phyloP scores from a whole-genome alignment of 2,888 invertebrate genomes.

The Tribolium freemani region DNA sequence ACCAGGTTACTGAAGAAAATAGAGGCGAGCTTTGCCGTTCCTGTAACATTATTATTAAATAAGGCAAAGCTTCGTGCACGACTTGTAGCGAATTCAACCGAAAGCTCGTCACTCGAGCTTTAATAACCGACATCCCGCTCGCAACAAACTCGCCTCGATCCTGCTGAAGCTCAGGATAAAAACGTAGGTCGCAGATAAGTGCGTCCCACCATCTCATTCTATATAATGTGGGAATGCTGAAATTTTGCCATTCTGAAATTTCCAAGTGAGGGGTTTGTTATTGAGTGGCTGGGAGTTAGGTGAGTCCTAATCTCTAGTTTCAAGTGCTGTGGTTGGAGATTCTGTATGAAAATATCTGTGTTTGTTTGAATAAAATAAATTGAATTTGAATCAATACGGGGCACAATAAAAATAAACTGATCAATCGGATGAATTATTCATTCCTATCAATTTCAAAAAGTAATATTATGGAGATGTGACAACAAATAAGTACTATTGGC shows the following conservation, averaged over 20 bases:
- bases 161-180: slow-evolving; percentile 41
- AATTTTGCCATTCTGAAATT: slow-evolving; percentile 50
- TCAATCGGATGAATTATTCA: too few relatives aligned
- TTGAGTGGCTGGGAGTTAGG: slow-evolving; percentile 11
- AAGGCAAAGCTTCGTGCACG: slow-evolving; percentile 15
- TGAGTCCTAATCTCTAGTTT: slow-evolving; percentile 10
- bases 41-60: slow-evolving; percentile 31
- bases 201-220: slow-evolving; percentile 41
- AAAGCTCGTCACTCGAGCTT: slow-evolving; percentile 2
- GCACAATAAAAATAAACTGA: too few relatives aligned
- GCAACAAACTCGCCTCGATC: not conserved
- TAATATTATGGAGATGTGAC: too few relatives aligned
- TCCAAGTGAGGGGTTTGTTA: slow-evolving; percentile 28
- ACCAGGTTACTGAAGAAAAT: slow-evolving; percentile 4
- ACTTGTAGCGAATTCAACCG: slow-evolving; percentile 9
- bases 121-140: slow-evolving; percentile 1
- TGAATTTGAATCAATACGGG: too few relatives aligned
- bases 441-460: too few relatives aligned
- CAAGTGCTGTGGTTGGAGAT: not conserved
- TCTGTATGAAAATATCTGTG: too few relatives aligned
- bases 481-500: too few relatives aligned
- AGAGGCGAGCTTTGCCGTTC: not conserved
- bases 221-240: slow-evolving; percentile 53
- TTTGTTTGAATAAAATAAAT: too few relatives aligned
- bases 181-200: slow-evolving; percentile 46